A percentile compares a stretch with the other conserved stretches of the same genome.
Evolutionary conservation across 2,888 invertebrate genomes (phyloP).

Genomic region (Eristalinus sepulchralis): DNA sequence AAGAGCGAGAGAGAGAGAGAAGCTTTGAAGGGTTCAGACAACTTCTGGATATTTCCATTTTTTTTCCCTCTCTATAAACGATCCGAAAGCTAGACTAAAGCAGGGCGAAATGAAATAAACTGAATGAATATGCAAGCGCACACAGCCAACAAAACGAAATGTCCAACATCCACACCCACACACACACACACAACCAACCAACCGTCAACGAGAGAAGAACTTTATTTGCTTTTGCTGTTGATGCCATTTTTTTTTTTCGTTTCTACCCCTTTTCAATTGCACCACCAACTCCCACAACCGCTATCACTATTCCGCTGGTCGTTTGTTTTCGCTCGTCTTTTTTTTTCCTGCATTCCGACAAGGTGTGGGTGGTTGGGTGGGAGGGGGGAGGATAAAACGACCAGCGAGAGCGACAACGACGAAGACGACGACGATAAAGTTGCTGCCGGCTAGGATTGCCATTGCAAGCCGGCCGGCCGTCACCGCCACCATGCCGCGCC

Average conservation of each 20-base stretch:
- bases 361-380: background rate
- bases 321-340: background rate
- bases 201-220: slow-evolving; percentile 9
- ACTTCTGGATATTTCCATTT: slow-evolving; percentile 21
- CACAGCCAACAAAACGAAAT: background rate
- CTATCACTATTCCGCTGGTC: background rate
- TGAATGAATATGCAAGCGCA: slow-evolving; percentile 72
- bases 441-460: background rate
- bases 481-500: too few species aligned
- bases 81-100: slow-evolving; percentile 66
- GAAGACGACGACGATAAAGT: background rate
- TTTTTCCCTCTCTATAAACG: slow-evolving; percentile 59
- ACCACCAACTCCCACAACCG: background rate
- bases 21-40: background rate
- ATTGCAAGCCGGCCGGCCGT: background rate
- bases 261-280: background rate
- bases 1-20: background rate
- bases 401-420: slow-evolving; percentile 25
- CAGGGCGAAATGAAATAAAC: slow-evolving; percentile 67
- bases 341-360: background rate
- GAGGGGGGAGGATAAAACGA: slow-evolving; percentile 19
- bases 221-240: background rate
- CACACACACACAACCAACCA: background rate
- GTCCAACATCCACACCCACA: background rate
- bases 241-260: background rate